phyloP scores from a whole-genome alignment of 2,888 invertebrate species.

The Andrena bucephala region DNA sequence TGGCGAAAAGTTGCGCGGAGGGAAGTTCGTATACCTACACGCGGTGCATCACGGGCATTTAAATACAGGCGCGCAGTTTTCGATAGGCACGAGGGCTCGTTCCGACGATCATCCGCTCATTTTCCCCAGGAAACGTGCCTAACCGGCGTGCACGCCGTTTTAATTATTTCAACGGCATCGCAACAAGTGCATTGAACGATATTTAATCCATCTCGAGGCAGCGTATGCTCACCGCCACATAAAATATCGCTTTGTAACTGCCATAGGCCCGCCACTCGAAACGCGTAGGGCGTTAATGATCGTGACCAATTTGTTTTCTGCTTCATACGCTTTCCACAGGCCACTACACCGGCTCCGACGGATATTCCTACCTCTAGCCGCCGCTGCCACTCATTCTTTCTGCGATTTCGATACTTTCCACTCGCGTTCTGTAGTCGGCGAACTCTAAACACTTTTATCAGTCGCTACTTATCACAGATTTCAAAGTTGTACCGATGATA shows the following conservation, averaged over 20 bases:
- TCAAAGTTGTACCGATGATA: too few relatives aligned
- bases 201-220: constrained; percentile 55
- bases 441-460: too few relatives aligned
- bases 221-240: constrained; percentile 24
- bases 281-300: constrained; percentile 73
- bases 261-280: constrained; percentile 53
- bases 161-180: constrained; percentile 55
- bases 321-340: constrained; percentile 75
- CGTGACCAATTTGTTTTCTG: constrained; percentile 79
- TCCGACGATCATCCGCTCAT: constrained; percentile 26
- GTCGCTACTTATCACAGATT: too few relatives aligned
- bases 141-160: constrained; percentile 25
- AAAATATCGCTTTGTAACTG: constrained; percentile 66
- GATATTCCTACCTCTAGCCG: constrained; percentile 51
- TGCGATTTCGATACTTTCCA: neutral
- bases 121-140: constrained; percentile 37
- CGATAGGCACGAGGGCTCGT: neutral
- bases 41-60: neutral
- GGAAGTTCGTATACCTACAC: constrained; percentile 2
- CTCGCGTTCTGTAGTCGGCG: too few relatives aligned
- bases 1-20: neutral
- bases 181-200: constrained; percentile 62
- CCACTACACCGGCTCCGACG: constrained; percentile 44
- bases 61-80: neutral
- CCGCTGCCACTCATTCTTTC: constrained; percentile 41